These are phyloP conservation scores for Oncorhynchus kisutch DNA, from an alignment of 2,113 vertebrate genomes.

Conservation along the genomic window DNA sequence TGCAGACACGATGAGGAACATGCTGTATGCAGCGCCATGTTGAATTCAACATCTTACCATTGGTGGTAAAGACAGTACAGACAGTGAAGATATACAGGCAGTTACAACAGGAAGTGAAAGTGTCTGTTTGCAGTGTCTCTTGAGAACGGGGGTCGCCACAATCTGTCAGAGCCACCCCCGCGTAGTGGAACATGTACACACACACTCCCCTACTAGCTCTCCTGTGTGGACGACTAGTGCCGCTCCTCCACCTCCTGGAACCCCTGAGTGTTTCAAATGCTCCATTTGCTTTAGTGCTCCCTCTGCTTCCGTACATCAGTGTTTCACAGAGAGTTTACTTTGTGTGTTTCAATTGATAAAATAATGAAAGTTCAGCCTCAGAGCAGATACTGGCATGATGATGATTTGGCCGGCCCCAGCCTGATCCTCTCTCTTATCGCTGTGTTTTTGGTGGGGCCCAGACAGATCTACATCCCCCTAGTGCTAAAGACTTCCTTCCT, in stretches of 20 bases:
- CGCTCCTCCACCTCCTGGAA: too few species aligned
- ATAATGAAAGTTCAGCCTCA: background rate
- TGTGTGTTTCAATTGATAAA: background rate
- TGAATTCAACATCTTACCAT: background rate
- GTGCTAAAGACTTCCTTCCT: slow-evolving; percentile 44
- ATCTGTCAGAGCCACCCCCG: background rate
- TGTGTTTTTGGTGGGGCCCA: background rate
- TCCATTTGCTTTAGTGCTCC: background rate
- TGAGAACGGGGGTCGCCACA: slow-evolving; percentile 28
- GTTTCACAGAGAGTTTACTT: background rate
- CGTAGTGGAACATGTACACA: too few species aligned
- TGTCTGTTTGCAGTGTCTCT: slow-evolving; percentile 34
- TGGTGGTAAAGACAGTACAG: background rate
- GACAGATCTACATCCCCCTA: slow-evolving; percentile 9
- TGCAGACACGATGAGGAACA: background rate
- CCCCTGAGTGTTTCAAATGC: background rate
- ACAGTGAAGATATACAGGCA: slow-evolving; percentile 45
- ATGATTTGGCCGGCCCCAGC: background rate
- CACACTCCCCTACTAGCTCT: background rate
- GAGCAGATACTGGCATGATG: background rate
- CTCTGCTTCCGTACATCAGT: background rate
- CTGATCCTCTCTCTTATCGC: background rate
- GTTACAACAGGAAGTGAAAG: slow-evolving; percentile 55
- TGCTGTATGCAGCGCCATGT: background rate
- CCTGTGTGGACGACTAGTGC: too few species aligned